These are phyloP conservation scores for Cosmia trapezina DNA, from an alignment of 2,888 invertebrate genomes.

Conservation along the genomic window DNA sequence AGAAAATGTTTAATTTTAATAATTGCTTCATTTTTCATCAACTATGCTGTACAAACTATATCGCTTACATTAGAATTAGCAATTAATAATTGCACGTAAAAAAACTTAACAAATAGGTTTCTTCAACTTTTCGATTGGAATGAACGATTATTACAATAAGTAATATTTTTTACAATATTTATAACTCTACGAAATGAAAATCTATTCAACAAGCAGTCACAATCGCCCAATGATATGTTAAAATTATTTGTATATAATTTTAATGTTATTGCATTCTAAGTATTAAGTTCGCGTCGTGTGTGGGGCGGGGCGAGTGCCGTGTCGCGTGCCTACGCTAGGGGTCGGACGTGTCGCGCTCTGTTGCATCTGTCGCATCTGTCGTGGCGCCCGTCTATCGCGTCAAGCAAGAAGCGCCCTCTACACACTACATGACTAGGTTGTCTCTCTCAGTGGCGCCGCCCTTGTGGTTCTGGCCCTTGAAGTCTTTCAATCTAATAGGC, in stretches of 20 bases:
- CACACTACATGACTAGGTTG: conserved; percentile 82
- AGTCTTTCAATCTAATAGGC: conserved; percentile 89
- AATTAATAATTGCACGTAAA: conserved; percentile 91
- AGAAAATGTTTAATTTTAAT: conserved; percentile 90
- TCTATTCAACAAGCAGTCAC: conserved; percentile 90
- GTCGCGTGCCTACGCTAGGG: conserved; percentile 51
- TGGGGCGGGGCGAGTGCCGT: conserved; percentile 56
- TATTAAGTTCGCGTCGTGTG: conserved; percentile 68
- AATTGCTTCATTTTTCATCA: conserved; percentile 89
- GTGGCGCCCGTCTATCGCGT: conserved; percentile 26
- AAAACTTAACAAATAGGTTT: conserved; percentile 90
- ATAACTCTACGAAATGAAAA: conserved; percentile 88
- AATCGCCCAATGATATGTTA: conserved; percentile 91
- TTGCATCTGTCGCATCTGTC: conserved; percentile 54
- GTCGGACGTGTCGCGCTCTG: conserved; percentile 43
- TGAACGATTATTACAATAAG: conserved; percentile 89
- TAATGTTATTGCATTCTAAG: conserved; percentile 87
- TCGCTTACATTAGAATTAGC: conserved; percentile 90
- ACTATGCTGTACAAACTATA: conserved; percentile 90
- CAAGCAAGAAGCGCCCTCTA: conserved; percentile 60
- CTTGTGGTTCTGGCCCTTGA: conserved; percentile 87
- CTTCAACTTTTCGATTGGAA: conserved; percentile 90
- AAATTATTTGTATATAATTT: conserved; percentile 81
- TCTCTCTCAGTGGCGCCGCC: conserved; percentile 80
- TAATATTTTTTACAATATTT: conserved; percentile 88